phyloP scores from a whole-genome alignment of 2,888 invertebrate genomes.

The Troilus luridus region DNA sequence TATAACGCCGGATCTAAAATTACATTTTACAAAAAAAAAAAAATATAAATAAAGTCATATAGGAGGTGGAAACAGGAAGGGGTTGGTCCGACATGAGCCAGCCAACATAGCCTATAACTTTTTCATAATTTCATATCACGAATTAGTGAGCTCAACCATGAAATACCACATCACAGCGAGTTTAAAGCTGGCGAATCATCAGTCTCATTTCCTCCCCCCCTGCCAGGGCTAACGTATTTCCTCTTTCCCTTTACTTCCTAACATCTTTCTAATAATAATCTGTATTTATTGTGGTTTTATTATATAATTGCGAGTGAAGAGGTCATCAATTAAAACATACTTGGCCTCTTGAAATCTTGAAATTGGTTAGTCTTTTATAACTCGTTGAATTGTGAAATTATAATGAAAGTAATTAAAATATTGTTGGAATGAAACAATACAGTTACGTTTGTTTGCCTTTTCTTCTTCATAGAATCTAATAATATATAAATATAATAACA shows the following conservation, averaged over 20 bases:
- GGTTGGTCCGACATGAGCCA: not conserved
- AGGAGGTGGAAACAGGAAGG: not conserved
- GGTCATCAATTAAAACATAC: not conserved
- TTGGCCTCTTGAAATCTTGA: not conserved
- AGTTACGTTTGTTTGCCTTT: no score
- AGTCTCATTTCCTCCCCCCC: constrained; percentile 1
- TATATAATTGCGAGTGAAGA: not conserved
- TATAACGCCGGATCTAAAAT: not conserved
- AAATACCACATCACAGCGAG: constrained; percentile 21
- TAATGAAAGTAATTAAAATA: no score
- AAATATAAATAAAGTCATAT: not conserved
- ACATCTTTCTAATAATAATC: not conserved
- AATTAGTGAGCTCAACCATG: constrained; percentile 15
- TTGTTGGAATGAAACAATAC: no score
- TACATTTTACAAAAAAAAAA: not conserved
- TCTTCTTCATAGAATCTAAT: no score
- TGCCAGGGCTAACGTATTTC: not conserved
- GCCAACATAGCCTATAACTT: constrained; percentile 21
- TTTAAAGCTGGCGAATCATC: constrained; percentile 7
- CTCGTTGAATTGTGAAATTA: not conserved
- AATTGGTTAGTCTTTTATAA: not conserved
- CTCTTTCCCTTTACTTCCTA: no score
- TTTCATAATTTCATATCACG: constrained; percentile 40
- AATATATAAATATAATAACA: no score
- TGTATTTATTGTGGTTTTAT: not conserved